phyloP scores from a whole-genome alignment of 2,888 invertebrate genomes.

The Patella depressa region DNA sequence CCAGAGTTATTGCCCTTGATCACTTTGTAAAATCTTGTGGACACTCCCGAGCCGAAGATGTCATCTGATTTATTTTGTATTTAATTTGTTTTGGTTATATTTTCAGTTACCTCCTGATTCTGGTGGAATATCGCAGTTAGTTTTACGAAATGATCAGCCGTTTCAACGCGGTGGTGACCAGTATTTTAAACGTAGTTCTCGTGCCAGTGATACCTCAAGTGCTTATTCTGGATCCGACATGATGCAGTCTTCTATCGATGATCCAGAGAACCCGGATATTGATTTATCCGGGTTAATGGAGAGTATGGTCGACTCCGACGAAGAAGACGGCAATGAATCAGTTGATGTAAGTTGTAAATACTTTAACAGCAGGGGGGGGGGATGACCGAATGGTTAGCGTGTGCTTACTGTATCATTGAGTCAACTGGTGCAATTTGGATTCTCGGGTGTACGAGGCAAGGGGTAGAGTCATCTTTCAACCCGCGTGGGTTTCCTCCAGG shows the following conservation, averaged over 20 bases:
- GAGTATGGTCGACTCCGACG: slow-evolving; percentile 95
- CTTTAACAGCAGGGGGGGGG: no score
- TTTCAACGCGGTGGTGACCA: slow-evolving; percentile 33
- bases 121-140: slow-evolving; percentile 24
- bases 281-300: slow-evolving; percentile 95
- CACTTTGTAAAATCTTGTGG: no score
- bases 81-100: slow-evolving; percentile 13
- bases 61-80: neutral
- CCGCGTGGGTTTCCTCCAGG: no score
- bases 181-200: slow-evolving; percentile 57
- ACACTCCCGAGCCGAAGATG: no score
- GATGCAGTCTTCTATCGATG: slow-evolving; percentile 75
- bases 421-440: no score
- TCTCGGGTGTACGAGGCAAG: no score
- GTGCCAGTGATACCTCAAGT: slow-evolving; percentile 89
- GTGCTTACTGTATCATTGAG: no score
- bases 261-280: slow-evolving; percentile 75
- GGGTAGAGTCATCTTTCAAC: no score
- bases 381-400: no score
- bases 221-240: slow-evolving; percentile 94
- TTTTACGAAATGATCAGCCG: slow-evolving; percentile 25
- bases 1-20: no score
- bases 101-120: slow-evolving; percentile 46
- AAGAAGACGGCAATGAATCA: slow-evolving; percentile 80
- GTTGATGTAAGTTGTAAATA: slow-evolving; percentile 40